phyloP scores from a whole-genome alignment of 1,140 invertebrate genomes.

The Temnothorax longispinosus region DNA sequence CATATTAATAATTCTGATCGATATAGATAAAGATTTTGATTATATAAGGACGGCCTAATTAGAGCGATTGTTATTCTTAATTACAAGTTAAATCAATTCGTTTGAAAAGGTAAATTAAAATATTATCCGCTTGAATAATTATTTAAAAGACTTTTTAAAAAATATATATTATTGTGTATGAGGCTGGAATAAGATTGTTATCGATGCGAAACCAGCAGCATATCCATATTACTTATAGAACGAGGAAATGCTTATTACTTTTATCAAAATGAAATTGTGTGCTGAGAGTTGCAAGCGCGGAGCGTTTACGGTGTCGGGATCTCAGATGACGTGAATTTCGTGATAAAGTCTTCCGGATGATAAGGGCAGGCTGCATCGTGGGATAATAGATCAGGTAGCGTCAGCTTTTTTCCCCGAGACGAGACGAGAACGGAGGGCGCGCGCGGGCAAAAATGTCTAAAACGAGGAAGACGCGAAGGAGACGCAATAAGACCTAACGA shows the following conservation, averaged over 20 bases:
- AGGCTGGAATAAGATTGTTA: not conserved
- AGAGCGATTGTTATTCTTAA: not conserved
- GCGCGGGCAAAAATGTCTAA: not conserved
- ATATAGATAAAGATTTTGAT: not conserved
- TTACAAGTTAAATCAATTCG: not conserved
- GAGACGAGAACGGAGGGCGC: not conserved
- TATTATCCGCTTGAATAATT: not conserved
- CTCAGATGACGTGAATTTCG: not conserved
- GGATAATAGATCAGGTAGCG: conserved; percentile 45
- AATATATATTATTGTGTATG: not conserved
- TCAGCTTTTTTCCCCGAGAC: conserved; percentile 14
- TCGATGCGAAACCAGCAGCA: not conserved
- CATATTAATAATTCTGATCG: not conserved
- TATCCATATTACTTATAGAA: not conserved
- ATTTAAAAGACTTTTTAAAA: not conserved
- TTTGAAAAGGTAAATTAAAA: not conserved
- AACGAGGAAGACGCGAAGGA: conserved; percentile 17
- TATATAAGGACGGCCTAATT: not conserved
- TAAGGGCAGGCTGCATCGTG: conserved; percentile 18
- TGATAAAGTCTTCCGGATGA: conserved; percentile 45
- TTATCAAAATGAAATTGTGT: not conserved
- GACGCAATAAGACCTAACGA: conserved; percentile 14
- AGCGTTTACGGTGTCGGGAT: not conserved
- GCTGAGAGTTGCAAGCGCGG: not conserved
- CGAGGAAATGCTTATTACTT: not conserved